Evolutionary conservation across 1,140 invertebrate genomes (phyloP).

Genomic region (Araneus ventricosus): DNA sequence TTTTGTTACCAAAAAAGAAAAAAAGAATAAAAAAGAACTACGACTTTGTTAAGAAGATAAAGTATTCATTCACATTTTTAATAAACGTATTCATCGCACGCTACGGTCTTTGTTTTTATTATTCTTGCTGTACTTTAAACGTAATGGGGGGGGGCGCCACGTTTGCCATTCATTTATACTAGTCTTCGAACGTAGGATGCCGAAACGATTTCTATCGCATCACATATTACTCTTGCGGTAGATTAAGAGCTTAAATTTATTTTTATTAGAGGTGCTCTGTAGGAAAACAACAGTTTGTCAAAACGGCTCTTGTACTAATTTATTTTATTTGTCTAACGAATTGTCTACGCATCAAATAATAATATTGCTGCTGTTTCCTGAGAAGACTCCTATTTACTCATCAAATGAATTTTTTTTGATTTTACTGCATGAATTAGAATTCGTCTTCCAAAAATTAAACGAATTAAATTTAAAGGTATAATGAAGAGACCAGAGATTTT

Average conservation of each 20-base stretch:
- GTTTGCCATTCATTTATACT: slow-evolving; percentile 35
- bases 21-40: slow-evolving; percentile 2
- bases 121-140: slow-evolving; percentile 7
- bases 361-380: no score
- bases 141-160: background rate
- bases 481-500: no score
- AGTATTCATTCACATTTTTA: slow-evolving; percentile 51
- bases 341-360: no score
- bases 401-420: no score
- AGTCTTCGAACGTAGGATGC: slow-evolving; percentile 16
- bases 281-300: background rate
- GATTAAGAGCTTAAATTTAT: slow-evolving; percentile 47
- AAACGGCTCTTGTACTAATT: background rate
- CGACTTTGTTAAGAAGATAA: slow-evolving; percentile 44
- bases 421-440: no score
- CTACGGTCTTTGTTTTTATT: slow-evolving; percentile 11
- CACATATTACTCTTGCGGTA: slow-evolving; percentile 40
- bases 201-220: slow-evolving; percentile 23
- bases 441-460: no score
- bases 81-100: slow-evolving; percentile 45
- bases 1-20: slow-evolving; percentile 2
- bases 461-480: no score
- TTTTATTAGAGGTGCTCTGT: background rate
- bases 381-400: no score
- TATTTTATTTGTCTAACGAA: no score